These are phyloP conservation scores for Cettia cetti DNA, from an alignment of 2,113 vertebrate species.

Conservation along the genomic window DNA sequence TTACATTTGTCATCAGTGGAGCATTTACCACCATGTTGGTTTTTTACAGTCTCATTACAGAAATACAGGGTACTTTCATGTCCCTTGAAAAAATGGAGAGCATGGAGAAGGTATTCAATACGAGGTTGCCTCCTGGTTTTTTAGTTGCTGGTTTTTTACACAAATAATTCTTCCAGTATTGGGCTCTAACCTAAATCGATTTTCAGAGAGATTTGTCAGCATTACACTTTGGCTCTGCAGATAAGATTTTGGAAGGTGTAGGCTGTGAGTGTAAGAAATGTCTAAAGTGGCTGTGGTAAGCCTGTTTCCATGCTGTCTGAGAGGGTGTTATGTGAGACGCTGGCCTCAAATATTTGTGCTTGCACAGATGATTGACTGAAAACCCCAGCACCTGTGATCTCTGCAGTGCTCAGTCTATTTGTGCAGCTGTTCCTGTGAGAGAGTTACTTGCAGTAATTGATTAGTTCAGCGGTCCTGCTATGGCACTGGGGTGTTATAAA, in stretches of 20 bases:
- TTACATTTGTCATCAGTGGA: too few species aligned
- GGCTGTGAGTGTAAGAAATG: not conserved
- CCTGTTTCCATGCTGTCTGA: constrained; percentile 36
- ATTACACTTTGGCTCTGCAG: not conserved
- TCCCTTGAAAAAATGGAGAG: not conserved
- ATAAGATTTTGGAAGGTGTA: not conserved
- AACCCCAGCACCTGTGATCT: constrained; percentile 48
- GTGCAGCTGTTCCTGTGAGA: constrained; percentile 43
- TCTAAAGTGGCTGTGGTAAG: constrained; percentile 24
- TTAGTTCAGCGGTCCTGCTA: constrained; percentile 29
- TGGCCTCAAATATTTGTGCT: constrained; percentile 7
- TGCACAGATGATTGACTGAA: constrained; percentile 35
- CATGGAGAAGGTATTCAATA: not conserved
- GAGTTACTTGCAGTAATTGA: not conserved
- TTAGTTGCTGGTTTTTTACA: not conserved
- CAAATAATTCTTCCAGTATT: not conserved
- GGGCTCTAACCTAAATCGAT: not conserved
- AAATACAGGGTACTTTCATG: not conserved
- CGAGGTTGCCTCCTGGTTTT: not conserved
- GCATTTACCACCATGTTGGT: not conserved
- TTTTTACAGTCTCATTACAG: not conserved
- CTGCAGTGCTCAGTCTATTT: constrained; percentile 27
- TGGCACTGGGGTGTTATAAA: not conserved
- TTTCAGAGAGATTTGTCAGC: constrained; percentile 33
- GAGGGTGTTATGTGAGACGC: not conserved